Base-by-base conservation (phyloP, 2,797 vertebrate species). In the Yasuhikotakia modesta region DNA sequence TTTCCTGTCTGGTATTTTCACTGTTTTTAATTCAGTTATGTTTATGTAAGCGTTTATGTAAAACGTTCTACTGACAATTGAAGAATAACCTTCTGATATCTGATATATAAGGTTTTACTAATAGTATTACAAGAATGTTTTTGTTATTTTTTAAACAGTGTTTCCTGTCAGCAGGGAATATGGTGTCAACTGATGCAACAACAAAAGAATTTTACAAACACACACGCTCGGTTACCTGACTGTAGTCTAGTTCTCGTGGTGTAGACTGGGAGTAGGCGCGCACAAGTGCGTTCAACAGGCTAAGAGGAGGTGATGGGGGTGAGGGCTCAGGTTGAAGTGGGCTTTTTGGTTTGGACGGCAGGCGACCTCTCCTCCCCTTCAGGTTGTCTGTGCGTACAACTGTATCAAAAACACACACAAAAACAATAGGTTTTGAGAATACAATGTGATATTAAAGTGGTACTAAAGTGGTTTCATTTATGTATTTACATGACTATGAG, bases 291-390 rank as follows among this genome's bases (percentile, higher is more conserved):
- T 95, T 97, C 89, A 98, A 92, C 91, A 99, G 93, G 86, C 93
- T 97, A 92, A 95, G 87, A 4, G 97, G 96, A 78, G 97, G 95
- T 80, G 95, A 97, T 45, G 96, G 94, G 84, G 96, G 97, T n/a
- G 95, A 95, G 13, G 92, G 91, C 88, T 99, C 97, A 52, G 96
- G 93, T 90, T 98, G 96, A 86, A 98, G 90, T 24, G 97, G 97
- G 90, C 97, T 99, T 95, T 99, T 99, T 97, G 97, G 97, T 97
- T 99, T 99, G 88, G 97, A 99, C 78, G 97, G 97, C 89, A 99
- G 92, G 64, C 97, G 96, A 85, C 97, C 97, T 93, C 97, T 91
- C 89, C 97, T 95, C 74, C 97, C 97, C 92, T 99, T 99, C 90
- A 99, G 91, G 88, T 96, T 99, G 84, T 99, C 97, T 11, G 97